Conservation (phyloP, 1,140 invertebrate species). For the Coptotermes formosanus region DNA sequence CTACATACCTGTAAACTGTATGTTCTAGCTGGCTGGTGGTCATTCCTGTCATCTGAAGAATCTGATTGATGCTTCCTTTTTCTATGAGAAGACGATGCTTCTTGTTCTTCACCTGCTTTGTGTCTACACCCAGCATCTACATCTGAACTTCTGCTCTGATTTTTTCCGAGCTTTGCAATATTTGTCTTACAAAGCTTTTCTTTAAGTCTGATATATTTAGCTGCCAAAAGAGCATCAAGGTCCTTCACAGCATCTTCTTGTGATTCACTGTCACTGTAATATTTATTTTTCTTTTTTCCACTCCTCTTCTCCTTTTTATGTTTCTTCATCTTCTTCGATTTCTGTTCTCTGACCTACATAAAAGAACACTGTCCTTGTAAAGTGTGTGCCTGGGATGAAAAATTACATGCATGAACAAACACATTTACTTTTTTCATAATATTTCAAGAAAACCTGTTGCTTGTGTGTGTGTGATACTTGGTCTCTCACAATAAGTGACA, state of each 20-base stretch:
- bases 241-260: conserved; percentile 29
- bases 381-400: no score
- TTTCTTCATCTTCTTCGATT: conserved; percentile 41
- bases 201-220: conserved; percentile 35
- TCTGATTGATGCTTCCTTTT: conserved; percentile 39
- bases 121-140: conserved; percentile 41
- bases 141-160: conserved; percentile 35
- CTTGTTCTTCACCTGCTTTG: not conserved
- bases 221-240: conserved; percentile 33
- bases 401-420: no score
- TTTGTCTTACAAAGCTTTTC: conserved; percentile 27
- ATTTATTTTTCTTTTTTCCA: conserved; percentile 43
- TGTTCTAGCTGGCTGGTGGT: conserved; percentile 21
- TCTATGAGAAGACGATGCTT: not conserved
- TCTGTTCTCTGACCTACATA: conserved; percentile 49
- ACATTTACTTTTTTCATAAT: no score
- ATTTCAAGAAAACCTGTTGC: no score
- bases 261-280: conserved; percentile 33
- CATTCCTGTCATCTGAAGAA: not conserved
- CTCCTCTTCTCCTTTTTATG: conserved; percentile 46
- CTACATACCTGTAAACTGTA: conserved; percentile 37
- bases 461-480: no score
- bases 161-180: conserved; percentile 22
- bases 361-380: not conserved
- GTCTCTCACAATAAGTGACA: no score